Evolutionary conservation across 2,113 vertebrate species (phyloP).

Genomic region (Sapajus apella): DNA sequence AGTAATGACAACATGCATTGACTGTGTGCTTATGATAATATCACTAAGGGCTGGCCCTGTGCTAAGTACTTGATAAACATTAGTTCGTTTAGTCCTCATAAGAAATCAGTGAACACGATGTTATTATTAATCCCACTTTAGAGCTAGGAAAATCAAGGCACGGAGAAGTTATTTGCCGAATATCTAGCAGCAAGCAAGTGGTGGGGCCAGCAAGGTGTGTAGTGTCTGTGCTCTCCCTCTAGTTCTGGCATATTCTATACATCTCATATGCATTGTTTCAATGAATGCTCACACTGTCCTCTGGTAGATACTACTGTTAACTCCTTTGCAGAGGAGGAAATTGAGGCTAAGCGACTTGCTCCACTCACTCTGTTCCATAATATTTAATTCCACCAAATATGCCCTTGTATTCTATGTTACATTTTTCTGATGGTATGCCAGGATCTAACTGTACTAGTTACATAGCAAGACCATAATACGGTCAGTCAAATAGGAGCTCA

Average conservation of each 20-base stretch:
- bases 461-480: neutral
- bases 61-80: neutral
- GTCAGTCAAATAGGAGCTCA: neutral
- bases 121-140: neutral
- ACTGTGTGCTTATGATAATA: neutral
- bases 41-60: neutral
- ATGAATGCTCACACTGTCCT: neutral
- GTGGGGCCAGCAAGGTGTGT: no score
- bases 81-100: neutral
- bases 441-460: neutral
- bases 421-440: neutral
- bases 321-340: neutral
- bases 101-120: neutral
- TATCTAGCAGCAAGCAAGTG: neutral
- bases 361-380: neutral
- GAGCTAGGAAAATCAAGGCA: neutral
- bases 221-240: neutral
- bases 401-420: neutral
- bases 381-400: neutral
- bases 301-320: neutral
- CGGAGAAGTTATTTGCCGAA: neutral
- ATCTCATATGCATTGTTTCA: neutral
- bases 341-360: neutral
- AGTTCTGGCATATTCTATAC: neutral
- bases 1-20: neutral